Conservation (phyloP, 2,888 invertebrate genomes). For the Maniola hyperantus region DNA sequence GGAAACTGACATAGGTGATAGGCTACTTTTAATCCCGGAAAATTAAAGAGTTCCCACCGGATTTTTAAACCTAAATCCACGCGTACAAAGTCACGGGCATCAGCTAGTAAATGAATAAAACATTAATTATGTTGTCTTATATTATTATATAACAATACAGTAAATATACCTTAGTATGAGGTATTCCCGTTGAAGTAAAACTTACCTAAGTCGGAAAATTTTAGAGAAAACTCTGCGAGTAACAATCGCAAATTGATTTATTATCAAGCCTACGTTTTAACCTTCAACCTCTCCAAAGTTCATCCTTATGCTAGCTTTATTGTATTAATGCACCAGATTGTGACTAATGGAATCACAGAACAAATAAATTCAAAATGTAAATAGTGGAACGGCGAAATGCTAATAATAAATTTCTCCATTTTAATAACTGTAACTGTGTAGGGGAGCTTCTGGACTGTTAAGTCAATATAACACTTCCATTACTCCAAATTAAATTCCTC, state of each 20-base stretch:
- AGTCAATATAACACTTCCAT: slow-evolving; percentile 84
- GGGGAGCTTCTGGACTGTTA: slow-evolving; percentile 81
- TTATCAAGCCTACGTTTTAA: slow-evolving; percentile 23
- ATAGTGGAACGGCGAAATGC: slow-evolving; percentile 78
- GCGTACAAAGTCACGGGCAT: too few relatives aligned
- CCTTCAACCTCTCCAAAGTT: slow-evolving; percentile 27
- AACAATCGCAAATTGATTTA: slow-evolving; percentile 28
- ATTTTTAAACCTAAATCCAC: too few relatives aligned
- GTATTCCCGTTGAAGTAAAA: background rate
- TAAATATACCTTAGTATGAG: background rate
- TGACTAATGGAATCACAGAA: slow-evolving; percentile 81
- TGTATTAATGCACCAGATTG: slow-evolving; percentile 72
- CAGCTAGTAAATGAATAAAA: background rate
- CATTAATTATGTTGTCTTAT: background rate
- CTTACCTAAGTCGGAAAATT: background rate
- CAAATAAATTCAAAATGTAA: slow-evolving; percentile 83
- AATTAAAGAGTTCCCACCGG: too few relatives aligned
- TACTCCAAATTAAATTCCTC: slow-evolving; percentile 82
- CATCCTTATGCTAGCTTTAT: slow-evolving; percentile 47
- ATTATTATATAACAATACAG: too few relatives aligned
- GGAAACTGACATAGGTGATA: too few relatives aligned
- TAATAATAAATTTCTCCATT: slow-evolving; percentile 83
- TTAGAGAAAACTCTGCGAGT: background rate
- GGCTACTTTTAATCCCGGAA: too few relatives aligned
- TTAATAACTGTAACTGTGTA: slow-evolving; percentile 80